Evolutionary conservation across 2,113 vertebrate genomes (phyloP).

Genomic region (Sakesphorus luctuosus): DNA sequence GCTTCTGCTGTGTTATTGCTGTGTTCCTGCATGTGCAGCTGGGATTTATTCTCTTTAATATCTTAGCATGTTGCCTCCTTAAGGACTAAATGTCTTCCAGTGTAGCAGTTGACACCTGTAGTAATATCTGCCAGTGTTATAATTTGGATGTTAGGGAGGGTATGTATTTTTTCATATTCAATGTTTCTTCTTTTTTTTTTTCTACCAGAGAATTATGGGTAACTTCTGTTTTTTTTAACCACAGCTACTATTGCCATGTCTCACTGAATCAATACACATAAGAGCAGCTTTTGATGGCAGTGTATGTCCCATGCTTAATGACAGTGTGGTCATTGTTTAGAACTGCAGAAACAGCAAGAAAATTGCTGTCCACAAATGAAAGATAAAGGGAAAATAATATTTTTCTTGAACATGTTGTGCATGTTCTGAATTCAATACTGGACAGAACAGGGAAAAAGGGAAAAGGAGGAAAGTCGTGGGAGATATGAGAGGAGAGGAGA

Average conservation of each 20-base stretch:
- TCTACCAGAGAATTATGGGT: neutral
- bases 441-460: too few relatives aligned
- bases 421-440: too few relatives aligned
- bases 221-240: neutral
- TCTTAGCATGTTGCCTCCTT: neutral
- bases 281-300: neutral
- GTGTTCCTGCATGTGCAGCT: neutral
- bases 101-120: neutral
- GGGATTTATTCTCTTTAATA: neutral
- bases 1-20: rapidly evolving
- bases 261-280: neutral
- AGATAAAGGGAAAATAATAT: too few relatives aligned
- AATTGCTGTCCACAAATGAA: too few relatives aligned
- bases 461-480: too few relatives aligned
- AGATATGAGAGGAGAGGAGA: too few relatives aligned
- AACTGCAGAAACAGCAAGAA: neutral
- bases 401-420: too few relatives aligned
- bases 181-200: neutral
- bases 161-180: too few relatives aligned
- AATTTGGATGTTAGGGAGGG: neutral
- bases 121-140: neutral
- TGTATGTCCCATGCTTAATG: neutral
- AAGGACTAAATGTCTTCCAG: neutral
- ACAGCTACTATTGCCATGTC: neutral
- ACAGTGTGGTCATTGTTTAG: neutral